Percentiles rank a stretch among this genome's conserved stretches.
Conservation (phyloP, 2,797 vertebrate genomes). For the Amazonetta brasiliensis region DNA sequence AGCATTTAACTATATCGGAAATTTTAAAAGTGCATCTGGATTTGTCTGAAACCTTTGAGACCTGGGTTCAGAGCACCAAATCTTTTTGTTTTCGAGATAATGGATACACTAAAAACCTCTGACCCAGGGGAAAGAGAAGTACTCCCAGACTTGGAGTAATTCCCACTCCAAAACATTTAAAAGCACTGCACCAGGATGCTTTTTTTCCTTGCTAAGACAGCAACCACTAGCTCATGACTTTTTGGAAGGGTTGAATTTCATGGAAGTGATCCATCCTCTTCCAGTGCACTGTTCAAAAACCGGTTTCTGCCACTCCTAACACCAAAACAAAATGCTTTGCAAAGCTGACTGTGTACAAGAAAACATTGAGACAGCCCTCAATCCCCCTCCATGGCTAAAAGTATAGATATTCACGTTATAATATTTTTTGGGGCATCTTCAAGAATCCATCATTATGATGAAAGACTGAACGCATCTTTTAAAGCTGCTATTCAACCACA, state of each 20-base stretch:
- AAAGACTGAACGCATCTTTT: not conserved
- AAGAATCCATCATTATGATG: not conserved
- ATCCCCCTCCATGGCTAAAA: not conserved
- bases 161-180: fast-evolving
- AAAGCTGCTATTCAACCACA: not conserved
- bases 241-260: not conserved
- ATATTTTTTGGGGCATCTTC: not conserved
- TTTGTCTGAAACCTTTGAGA: not conserved
- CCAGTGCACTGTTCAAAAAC: not conserved
- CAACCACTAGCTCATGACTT: fast-evolving
- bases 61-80: not conserved
- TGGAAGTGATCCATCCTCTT: fast-evolving
- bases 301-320: not conserved
- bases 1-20: not conserved
- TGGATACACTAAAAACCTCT: not conserved
- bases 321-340: not conserved
- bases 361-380: not conserved
- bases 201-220: not conserved
- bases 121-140: not conserved
- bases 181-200: not conserved
- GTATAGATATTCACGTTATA: not conserved
- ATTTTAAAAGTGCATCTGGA: not conserved
- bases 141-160: not conserved
- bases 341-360: not conserved
- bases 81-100: not conserved